Percentiles rank a stretch among this genome's conserved stretches.
Evolutionary conservation across 2,113 vertebrate species (phyloP).

Genomic region (Amblyornis subalaris): DNA sequence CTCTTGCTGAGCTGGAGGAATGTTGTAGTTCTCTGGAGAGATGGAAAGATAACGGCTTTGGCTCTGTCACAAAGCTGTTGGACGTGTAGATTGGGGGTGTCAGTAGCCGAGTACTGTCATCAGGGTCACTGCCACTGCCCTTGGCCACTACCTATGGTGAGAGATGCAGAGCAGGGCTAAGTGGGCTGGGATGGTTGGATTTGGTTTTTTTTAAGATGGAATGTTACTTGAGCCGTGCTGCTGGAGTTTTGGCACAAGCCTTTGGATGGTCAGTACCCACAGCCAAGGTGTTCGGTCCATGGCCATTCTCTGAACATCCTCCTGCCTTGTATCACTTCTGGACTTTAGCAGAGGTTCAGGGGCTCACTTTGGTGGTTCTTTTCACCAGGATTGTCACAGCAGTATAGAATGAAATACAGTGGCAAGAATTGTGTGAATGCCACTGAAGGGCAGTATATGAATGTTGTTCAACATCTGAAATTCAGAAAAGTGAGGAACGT

Average conservation of each 20-base stretch:
- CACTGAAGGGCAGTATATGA: neutral
- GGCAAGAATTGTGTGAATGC: neutral
- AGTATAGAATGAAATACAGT: neutral
- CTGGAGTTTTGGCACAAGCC: neutral
- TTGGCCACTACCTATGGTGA: neutral
- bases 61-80: neutral
- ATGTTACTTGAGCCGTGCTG: fast-evolving
- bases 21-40: neutral
- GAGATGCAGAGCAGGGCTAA: neutral
- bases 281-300: neutral
- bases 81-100: neutral
- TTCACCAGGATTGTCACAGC: neutral
- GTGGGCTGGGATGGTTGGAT: neutral
- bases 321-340: neutral
- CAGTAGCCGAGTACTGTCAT: fast-evolving
- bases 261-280: neutral
- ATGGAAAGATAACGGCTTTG: neutral
- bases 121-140: neutral
- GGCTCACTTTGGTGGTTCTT: fast-evolving
- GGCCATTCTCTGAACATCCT: neutral
- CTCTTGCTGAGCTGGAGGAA: neutral
- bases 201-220: neutral
- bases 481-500: neutral
- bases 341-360: neutral
- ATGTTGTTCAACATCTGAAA: neutral